Percentiles rank a stretch among this genome's conserved stretches.
Conservation (phyloP, 2,888 invertebrate species). For the Salticus scenicus region DNA sequence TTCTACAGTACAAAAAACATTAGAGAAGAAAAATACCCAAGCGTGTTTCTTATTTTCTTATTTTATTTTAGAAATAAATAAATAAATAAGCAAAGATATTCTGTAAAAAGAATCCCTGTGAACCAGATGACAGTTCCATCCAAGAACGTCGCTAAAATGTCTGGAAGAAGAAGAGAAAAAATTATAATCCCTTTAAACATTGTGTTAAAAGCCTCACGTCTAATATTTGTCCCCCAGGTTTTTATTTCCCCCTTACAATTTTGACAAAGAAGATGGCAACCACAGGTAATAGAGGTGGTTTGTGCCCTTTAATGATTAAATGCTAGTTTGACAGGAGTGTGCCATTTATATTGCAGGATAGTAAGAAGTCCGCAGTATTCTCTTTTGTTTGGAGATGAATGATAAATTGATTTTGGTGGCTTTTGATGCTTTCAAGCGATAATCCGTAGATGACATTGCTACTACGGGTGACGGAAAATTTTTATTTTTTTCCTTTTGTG, state of each 20-base stretch:
- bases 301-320: slow-evolving; percentile 56
- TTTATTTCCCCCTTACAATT: neutral
- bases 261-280: slow-evolving; percentile 5
- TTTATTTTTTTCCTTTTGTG: neutral
- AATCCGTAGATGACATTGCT: slow-evolving; percentile 39
- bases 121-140: slow-evolving; percentile 40
- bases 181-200: slow-evolving; percentile 58
- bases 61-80: too few relatives aligned
- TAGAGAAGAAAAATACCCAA: neutral
- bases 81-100: slow-evolving; percentile 3
- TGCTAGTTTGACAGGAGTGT: slow-evolving; percentile 40
- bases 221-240: neutral
- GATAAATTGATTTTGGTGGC: slow-evolving; percentile 43
- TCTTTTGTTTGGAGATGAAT: slow-evolving; percentile 49
- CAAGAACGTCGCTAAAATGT: slow-evolving; percentile 27
- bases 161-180: slow-evolving; percentile 27
- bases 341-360: slow-evolving; percentile 37
- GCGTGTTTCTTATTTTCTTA: neutral
- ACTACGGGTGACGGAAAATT: neutral
- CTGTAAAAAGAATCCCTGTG: slow-evolving; percentile 12
- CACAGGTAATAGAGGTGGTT: slow-evolving; percentile 41
- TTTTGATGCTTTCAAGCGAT: slow-evolving; percentile 40
- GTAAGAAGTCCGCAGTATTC: slow-evolving; percentile 3
- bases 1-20: slow-evolving; percentile 1
- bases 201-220: slow-evolving; percentile 58